These are phyloP conservation scores for Tetanocera ferruginea DNA, from an alignment of 2,888 invertebrate species.

Conservation along the genomic window DNA sequence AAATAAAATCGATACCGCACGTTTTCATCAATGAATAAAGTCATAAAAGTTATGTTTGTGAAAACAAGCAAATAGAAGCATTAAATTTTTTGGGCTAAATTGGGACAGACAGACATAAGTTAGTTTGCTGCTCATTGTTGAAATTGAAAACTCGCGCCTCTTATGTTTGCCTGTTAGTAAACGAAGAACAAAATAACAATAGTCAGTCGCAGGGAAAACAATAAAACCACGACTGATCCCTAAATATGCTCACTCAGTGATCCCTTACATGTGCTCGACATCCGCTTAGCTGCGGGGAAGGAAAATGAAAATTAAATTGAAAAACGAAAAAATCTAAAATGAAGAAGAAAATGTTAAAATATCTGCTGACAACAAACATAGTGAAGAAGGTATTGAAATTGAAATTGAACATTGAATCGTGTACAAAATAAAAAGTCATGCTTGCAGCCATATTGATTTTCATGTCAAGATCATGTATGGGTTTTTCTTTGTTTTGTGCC, in stretches of 20 bases:
- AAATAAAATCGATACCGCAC: not conserved
- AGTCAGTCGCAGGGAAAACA: not conserved
- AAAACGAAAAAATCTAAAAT: not conserved
- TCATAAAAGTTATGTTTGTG: not conserved
- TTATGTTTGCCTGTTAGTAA: too few relatives aligned
- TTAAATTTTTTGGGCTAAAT: not conserved
- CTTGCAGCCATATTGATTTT: slow-evolving; percentile 19
- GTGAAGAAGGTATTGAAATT: slow-evolving; percentile 3
- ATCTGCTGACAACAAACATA: not conserved
- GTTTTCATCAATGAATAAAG: slow-evolving; percentile 4
- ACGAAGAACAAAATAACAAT: not conserved
- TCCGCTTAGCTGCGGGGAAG: slow-evolving; percentile 43
- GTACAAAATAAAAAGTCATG: slow-evolving; percentile 23
- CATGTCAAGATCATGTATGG: slow-evolving; percentile 13
- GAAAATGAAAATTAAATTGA: not conserved
- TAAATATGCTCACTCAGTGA: slow-evolving; percentile 38
- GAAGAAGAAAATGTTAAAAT: not conserved
- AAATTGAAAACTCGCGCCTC: too few relatives aligned
- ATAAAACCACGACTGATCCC: slow-evolving; percentile 20
- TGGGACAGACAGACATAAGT: not conserved
- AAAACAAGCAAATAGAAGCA: slow-evolving; percentile 1
- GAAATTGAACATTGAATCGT: not conserved
- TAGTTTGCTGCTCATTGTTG: too few relatives aligned
- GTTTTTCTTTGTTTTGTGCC: not conserved
- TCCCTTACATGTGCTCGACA: slow-evolving; percentile 54